These are phyloP conservation scores for Gopherus flavomarginatus DNA, from an alignment of 2,113 vertebrate species.

Conservation along the genomic window DNA sequence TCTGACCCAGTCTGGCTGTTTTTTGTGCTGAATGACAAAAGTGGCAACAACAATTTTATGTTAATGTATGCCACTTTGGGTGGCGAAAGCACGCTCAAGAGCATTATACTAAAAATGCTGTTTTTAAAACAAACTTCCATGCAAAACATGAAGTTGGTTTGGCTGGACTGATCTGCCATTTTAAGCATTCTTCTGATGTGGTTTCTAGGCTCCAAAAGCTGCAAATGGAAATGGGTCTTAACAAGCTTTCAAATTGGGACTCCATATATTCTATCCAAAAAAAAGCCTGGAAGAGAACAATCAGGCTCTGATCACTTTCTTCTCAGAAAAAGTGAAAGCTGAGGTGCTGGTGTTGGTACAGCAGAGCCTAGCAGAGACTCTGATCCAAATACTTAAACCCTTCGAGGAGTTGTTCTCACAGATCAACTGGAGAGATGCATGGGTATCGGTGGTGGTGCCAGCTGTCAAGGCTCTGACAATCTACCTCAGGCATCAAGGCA, in stretches of 20 bases:
- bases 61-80: neutral
- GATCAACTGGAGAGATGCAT: neutral
- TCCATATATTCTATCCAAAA: neutral
- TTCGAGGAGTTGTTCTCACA: slow-evolving; percentile 23
- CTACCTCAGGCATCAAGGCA: neutral
- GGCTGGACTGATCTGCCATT: neutral
- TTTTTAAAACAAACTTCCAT: neutral
- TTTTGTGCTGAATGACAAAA: no score
- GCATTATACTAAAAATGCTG: neutral
- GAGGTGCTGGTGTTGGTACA: neutral
- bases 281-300: slow-evolving; percentile 3
- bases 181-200: neutral
- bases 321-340: neutral
- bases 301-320: neutral
- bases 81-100: neutral
- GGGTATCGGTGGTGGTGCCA: neutral
- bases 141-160: neutral
- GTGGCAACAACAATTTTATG: no score
- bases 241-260: neutral
- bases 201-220: neutral
- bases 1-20: no score
- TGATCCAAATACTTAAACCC: slow-evolving; percentile 4
- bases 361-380: neutral
- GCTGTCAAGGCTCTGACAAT: neutral
- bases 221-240: neutral